Evolutionary conservation across 2,113 vertebrate species (phyloP).

Genomic region (Hystrix brachyura): DNA sequence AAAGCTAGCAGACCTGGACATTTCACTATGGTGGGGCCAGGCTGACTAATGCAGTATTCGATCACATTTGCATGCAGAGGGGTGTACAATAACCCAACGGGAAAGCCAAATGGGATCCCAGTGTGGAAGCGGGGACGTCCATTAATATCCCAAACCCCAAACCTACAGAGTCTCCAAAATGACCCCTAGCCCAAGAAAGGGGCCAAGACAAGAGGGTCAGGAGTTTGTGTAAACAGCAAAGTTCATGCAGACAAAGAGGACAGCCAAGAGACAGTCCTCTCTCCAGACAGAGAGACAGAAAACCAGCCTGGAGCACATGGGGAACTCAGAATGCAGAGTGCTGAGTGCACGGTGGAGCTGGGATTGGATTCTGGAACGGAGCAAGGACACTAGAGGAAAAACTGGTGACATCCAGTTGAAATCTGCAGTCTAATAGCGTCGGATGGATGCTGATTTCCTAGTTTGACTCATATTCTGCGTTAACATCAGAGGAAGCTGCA

Average conservation of each 20-base stretch:
- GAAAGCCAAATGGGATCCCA: background rate
- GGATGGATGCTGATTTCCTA: background rate
- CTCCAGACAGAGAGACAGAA: background rate
- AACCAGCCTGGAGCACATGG: background rate
- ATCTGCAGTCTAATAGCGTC: background rate
- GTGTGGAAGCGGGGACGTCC: background rate
- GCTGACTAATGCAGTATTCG: background rate
- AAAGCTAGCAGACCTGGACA: background rate
- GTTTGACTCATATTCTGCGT: background rate
- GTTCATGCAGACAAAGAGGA: background rate
- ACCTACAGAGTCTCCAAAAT: background rate
- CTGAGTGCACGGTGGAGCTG: background rate
- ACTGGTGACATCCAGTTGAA: background rate
- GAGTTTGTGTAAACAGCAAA: background rate
- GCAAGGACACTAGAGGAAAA: background rate
- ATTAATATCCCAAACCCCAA: background rate
- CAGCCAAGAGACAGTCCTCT: no score
- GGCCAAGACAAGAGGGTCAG: background rate
- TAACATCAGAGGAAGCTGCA: background rate
- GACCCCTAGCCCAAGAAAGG: background rate
- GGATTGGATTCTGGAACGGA: background rate
- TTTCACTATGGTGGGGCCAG: background rate
- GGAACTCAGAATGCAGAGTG: background rate
- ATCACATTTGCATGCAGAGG: background rate
- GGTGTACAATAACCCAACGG: background rate